Base-by-base conservation (phyloP, 2,888 invertebrate genomes). In the Hydriomena furcata region DNA sequence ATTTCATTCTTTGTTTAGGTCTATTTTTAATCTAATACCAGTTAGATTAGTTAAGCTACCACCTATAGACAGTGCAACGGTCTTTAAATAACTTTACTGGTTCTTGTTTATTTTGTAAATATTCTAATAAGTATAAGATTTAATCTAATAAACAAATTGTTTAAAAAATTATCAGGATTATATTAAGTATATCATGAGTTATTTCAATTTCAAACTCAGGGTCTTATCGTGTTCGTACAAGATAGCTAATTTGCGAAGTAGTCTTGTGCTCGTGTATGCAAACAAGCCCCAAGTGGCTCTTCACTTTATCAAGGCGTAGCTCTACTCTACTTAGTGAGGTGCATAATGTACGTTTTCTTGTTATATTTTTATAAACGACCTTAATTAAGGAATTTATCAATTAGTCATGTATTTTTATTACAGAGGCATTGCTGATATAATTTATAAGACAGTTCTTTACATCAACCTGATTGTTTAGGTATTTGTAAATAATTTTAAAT, bases 281-380 rank as follows among this genome's bases (percentile, higher is more conserved):
- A 77, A 80, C 71, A 75, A 73, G 68, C 65, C 69, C 65, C 66
- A 55, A 79, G 74, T 71, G 74, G 63, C 75, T 71, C 73, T 73
- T 71, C 66, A 65, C 67, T 68, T 66, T 62, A 58, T 68, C 60
- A 63, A 67, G 66, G 63, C 63, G 63, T 64, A 65, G 61, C 65
- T 54, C 63, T 68, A 30, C 50, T 37, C 31, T 44, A 50, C 53
- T 47, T 35, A 42, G 47, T 52, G 37, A 47, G 43, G 32, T 47
- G 47, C 43, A 52, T 47, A 47, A 47, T 52, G 42, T 38, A 52
- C 23, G 12, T 12, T 35, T 5, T 31, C 31, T 32, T 37, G 31
- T 27, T 12, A 34, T 23, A 42, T 25, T 28, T 34, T 41, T 7
- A 40, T 32, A 12, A 34, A 11, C 17, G n/a, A 20, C 32, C 20